A percentile compares a stretch with the other conserved stretches of the same genome.
phyloP scores from a whole-genome alignment of 2,113 vertebrate genomes.

The Sialia sialis region DNA sequence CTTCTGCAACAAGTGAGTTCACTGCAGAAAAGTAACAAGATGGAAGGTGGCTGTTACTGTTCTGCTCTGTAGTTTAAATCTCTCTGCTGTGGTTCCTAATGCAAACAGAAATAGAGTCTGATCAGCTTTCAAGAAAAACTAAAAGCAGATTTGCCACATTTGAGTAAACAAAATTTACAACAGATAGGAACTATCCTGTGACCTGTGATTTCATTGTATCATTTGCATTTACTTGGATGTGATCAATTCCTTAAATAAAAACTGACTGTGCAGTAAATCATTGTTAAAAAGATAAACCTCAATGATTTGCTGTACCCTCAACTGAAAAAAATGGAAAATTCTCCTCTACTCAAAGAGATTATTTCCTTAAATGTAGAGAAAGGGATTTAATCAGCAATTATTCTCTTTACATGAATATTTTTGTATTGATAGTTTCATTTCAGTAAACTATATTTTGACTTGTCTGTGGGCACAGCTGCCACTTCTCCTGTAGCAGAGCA shows the following conservation, averaged over 20 bases:
- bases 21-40: background rate
- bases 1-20: background rate
- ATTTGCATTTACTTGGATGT: background rate
- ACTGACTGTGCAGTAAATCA: rapidly evolving
- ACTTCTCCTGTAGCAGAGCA: background rate
- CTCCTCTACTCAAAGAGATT: background rate
- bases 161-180: background rate
- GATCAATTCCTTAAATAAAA: background rate
- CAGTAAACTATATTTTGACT: background rate
- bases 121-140: background rate
- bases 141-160: background rate
- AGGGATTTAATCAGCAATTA: background rate
- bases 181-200: background rate
- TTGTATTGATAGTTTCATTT: background rate
- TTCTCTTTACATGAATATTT: background rate
- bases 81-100: background rate
- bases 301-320: background rate
- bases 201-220: background rate
- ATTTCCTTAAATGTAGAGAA: background rate
- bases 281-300: background rate
- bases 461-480: background rate
- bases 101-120: background rate
- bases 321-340: background rate
- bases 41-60: background rate
- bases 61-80: background rate